Evolutionary conservation across 1,140 invertebrate species (phyloP).

Genomic region (Eulimnadia texana): DNA sequence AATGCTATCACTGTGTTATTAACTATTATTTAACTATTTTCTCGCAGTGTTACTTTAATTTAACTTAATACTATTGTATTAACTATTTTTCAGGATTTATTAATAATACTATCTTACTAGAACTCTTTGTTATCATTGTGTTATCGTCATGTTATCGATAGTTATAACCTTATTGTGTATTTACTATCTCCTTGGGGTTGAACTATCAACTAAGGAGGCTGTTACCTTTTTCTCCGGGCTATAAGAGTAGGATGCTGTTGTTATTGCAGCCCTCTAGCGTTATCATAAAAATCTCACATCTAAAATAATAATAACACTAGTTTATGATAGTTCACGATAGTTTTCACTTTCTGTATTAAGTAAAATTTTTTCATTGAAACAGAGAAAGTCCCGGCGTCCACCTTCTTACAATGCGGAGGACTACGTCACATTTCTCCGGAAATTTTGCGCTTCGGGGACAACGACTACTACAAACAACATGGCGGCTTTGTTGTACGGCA

Average conservation of each 20-base stretch:
- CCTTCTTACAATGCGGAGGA: conserved; percentile 14
- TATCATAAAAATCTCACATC: too few relatives aligned
- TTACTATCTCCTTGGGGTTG: too few relatives aligned
- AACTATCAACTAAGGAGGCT: background rate
- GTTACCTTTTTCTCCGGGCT: background rate
- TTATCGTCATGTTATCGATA: too few relatives aligned
- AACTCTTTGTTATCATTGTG: too few relatives aligned
- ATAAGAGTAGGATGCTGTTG: too few relatives aligned
- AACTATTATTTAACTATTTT: background rate
- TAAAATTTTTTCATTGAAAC: background rate
- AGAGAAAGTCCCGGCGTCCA: conserved; percentile 8
- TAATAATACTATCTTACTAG: too few relatives aligned
- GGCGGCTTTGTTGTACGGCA: background rate
- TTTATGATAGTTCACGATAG: background rate
- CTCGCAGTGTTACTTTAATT: background rate
- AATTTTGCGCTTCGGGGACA: background rate
- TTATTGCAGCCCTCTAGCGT: too few relatives aligned
- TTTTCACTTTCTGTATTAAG: background rate
- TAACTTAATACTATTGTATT: too few relatives aligned
- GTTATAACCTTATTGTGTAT: too few relatives aligned
- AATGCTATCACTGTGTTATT: background rate
- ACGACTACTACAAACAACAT: background rate
- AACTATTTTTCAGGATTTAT: too few relatives aligned
- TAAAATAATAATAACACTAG: too few relatives aligned
- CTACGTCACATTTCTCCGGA: conserved; percentile 8